Base-by-base conservation (phyloP, 2,113 vertebrate species). In the Ctenodactylus gundi region DNA sequence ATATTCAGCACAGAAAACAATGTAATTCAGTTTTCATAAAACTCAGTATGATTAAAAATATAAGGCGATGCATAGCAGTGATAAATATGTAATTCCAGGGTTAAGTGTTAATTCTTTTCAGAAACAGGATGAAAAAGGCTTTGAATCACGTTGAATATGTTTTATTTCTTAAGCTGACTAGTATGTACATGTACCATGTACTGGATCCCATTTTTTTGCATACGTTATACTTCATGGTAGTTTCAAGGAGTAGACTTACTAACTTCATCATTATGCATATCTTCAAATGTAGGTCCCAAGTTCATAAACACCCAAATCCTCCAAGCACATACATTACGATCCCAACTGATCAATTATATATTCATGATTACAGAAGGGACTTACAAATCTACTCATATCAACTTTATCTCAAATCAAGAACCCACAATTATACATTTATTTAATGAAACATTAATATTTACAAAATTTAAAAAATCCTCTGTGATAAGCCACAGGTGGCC, bases 121-220 rank as follows among this genome's bases (percentile, higher is more conserved):
- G 4, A 5, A 95, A 5, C 4, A 36, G 10, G n/a, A 81, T 31
- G 6, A 70, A 55, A 18, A 36, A 0, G 7, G 5, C 3, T 13
- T 85, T 93, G 18, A n/a, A 39, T 60, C 12, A 23, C 18, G 58
- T 20, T 76, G 10, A 10, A 68, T 90, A 82, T 51, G 4, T 14
- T 86, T 89, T 57, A 44, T 89, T 88, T 83, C n/a, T 93, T 93
- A 67, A 73, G 8, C 7, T 93, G 53, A 85, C 8, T 58, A 25
- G 12, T 57, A 62, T 83, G 27, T 39, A 72, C 20, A 49, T 72
- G n/a, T n/a, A n/a, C n/a, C n/a, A n/a, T n/a, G n/a, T n/a, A n/a
- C n/a, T n/a, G n/a, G n/a, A n/a, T n/a, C n/a, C n/a, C n/a, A n/a
- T n/a, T n/a, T n/a, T n/a, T n/a, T 41, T 36, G 13, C 17, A n/a